These are phyloP conservation scores for Emydocephalus ijimae DNA, from an alignment of 2,113 vertebrate species.

Conservation along the genomic window DNA sequence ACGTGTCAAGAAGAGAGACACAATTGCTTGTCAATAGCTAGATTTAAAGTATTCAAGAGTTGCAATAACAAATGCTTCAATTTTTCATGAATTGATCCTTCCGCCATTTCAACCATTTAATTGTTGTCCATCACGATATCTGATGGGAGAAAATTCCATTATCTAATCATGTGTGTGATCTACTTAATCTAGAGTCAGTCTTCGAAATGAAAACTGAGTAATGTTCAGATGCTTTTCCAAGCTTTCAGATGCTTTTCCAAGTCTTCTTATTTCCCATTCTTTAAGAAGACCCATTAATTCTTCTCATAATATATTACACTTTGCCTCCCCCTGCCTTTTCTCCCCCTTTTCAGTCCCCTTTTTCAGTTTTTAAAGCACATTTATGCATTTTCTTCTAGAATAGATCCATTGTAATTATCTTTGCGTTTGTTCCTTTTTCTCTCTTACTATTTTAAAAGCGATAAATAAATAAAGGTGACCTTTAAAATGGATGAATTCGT, in stretches of 20 bases:
- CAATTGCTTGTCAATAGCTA: background rate
- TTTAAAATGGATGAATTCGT: background rate
- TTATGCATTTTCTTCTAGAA: background rate
- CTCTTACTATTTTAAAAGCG: background rate
- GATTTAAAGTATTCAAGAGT: background rate
- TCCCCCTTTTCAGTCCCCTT: background rate
- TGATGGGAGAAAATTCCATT: background rate
- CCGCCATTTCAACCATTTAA: background rate
- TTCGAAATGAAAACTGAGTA: background rate
- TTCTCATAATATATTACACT: background rate
- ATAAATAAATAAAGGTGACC: background rate
- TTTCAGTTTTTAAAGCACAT: background rate
- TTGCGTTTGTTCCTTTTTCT: background rate
- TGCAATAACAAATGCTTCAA: background rate
- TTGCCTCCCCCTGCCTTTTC: no score
- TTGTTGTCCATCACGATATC: background rate
- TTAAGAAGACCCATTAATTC: background rate
- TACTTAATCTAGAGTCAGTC: background rate
- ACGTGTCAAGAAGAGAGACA: background rate
- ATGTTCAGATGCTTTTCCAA: background rate
- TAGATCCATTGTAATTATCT: background rate
- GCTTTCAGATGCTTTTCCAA: no score
- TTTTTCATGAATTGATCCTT: background rate
- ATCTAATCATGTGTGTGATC: background rate
- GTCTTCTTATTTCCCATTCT: background rate